Evolutionary conservation across 2,888 invertebrate genomes (phyloP).

Genomic region (Harpalus rufipes): DNA sequence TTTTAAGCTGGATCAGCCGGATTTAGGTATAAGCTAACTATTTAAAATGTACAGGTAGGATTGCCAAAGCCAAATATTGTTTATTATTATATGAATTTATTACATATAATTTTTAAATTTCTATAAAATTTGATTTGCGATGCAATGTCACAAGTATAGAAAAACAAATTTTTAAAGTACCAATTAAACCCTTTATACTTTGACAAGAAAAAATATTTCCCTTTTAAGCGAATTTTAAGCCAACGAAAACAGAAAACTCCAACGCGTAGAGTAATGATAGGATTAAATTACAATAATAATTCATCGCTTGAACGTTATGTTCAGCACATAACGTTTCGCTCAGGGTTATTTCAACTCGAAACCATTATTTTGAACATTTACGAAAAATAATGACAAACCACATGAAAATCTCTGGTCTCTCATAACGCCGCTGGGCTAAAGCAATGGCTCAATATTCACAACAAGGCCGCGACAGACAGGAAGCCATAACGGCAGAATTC

Average conservation of each 20-base stretch:
- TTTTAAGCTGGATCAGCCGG: too few species aligned
- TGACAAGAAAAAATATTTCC: neutral
- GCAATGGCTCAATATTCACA: neutral
- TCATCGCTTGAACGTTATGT: neutral
- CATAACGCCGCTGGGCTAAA: neutral
- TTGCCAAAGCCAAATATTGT: too few species aligned
- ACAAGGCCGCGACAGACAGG: constrained; percentile 20
- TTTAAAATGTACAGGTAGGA: too few species aligned
- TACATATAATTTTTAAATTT: too few species aligned
- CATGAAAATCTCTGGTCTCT: constrained; percentile 16
- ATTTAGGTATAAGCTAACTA: too few species aligned
- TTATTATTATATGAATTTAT: too few species aligned
- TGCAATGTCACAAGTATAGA: too few species aligned
- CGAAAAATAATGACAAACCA: constrained; percentile 21
- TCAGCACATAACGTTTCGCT: constrained; percentile 7
- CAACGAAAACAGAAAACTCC: neutral
- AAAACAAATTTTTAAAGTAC: too few species aligned
- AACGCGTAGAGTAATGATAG: neutral
- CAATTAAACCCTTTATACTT: neutral
- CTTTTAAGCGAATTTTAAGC: neutral
- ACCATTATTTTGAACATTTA: constrained; percentile 30
- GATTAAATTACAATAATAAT: neutral
- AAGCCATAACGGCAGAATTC: constrained; percentile 36
- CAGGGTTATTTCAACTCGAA: constrained; percentile 19
- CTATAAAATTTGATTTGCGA: too few species aligned